These are phyloP conservation scores for Erethizon dorsatum DNA, from an alignment of 2,797 vertebrate species.

Conservation along the genomic window DNA sequence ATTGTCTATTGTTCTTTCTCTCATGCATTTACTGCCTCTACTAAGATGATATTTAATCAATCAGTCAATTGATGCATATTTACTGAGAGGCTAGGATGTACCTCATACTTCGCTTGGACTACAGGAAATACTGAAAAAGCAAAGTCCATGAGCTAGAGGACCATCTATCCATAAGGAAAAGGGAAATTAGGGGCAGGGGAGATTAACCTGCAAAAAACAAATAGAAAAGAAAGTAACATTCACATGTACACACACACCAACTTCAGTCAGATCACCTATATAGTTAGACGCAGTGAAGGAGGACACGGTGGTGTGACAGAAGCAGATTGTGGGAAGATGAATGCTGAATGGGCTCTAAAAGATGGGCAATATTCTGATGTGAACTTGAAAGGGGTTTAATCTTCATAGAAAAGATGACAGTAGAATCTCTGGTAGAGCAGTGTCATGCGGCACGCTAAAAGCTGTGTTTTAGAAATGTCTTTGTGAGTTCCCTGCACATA, in stretches of 20 bases:
- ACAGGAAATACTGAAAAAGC: background rate
- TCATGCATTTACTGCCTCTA: background rate
- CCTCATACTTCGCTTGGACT: background rate
- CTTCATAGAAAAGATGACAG: background rate
- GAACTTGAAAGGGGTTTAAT: background rate
- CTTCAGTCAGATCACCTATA: background rate
- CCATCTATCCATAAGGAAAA: background rate
- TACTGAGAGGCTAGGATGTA: background rate
- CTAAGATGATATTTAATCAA: background rate
- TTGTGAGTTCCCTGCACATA: background rate
- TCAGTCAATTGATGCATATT: background rate
- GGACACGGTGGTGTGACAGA: background rate
- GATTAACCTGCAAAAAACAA: constrained; percentile 15
- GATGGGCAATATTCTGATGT: background rate
- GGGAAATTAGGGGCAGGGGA: background rate
- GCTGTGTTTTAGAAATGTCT: background rate
- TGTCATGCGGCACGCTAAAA: background rate
- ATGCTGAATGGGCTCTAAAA: background rate
- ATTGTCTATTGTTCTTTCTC: background rate
- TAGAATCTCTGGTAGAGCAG: background rate
- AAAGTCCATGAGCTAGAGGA: background rate
- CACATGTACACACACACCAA: background rate
- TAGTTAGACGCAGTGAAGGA: background rate
- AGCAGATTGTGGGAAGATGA: background rate
- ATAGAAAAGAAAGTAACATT: background rate